phyloP scores from a whole-genome alignment of 2,113 vertebrate genomes.

The Pseudorectes ferrugineus region DNA sequence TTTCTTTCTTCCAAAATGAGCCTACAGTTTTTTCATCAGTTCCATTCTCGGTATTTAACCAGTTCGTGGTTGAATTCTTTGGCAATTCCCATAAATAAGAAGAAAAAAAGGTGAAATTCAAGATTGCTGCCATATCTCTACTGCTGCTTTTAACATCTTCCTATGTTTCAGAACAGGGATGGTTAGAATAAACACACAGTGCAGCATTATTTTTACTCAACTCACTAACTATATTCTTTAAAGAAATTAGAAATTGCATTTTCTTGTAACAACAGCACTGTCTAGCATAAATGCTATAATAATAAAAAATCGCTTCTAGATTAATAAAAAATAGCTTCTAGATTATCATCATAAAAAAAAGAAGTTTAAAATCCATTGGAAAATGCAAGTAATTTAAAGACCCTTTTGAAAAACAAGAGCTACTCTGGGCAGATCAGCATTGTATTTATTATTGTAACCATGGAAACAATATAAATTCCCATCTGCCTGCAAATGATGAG shows the following conservation, averaged over 20 bases:
- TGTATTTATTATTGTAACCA: slow-evolving; percentile 59
- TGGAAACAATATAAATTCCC: slow-evolving; percentile 60
- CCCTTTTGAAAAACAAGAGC: slow-evolving; percentile 26
- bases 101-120: not conserved
- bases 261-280: not conserved
- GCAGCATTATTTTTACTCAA: not conserved
- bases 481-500: slow-evolving; percentile 43
- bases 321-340: not conserved
- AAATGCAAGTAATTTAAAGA: slow-evolving; percentile 32
- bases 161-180: not conserved
- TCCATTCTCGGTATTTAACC: not conserved
- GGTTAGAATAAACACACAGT: not conserved
- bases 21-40: not conserved
- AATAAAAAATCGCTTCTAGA: not conserved
- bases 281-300: not conserved
- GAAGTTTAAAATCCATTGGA: slow-evolving; percentile 1
- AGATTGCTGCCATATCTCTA: not conserved
- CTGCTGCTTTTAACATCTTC: not conserved
- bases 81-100: not conserved
- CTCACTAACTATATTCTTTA: not conserved
- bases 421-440: slow-evolving; percentile 22
- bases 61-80: not conserved
- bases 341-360: not conserved
- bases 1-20: not conserved
- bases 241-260: not conserved